phyloP scores from a whole-genome alignment of 2,113 vertebrate species.

The Phylloscopus trochiloides region DNA sequence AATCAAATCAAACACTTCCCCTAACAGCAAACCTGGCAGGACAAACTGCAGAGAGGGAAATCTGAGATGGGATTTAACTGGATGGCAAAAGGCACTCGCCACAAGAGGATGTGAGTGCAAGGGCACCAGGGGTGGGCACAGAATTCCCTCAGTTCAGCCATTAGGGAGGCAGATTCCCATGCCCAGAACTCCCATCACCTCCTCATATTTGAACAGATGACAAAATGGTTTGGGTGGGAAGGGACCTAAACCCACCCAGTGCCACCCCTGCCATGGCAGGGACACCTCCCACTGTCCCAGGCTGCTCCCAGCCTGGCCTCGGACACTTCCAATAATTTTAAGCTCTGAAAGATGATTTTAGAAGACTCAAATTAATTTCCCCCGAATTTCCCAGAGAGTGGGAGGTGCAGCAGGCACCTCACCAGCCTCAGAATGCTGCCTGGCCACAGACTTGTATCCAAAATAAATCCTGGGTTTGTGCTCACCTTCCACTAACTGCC shows the following conservation, averaged over 20 bases:
- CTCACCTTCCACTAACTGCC: background rate
- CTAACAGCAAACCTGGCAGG: background rate
- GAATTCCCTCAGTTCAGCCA: background rate
- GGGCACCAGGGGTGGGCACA: background rate
- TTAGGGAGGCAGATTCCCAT: background rate
- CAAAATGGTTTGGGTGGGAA: background rate
- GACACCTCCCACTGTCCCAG: background rate
- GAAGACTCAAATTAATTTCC: background rate
- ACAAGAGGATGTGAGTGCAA: fast-evolving
- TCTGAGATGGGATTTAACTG: background rate
- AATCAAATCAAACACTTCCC: background rate
- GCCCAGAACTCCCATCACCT: background rate
- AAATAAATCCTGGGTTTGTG: background rate
- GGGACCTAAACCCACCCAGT: fast-evolving
- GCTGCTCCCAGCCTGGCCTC: background rate
- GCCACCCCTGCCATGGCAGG: background rate
- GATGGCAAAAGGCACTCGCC: background rate
- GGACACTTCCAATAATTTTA: fast-evolving
- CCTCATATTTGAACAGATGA: fast-evolving
- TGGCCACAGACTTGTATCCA: fast-evolving
- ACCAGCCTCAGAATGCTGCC: fast-evolving
- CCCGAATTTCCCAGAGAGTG: fast-evolving
- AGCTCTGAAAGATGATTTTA: fast-evolving
- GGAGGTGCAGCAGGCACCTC: background rate
- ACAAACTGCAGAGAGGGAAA: background rate